Percentiles rank a stretch among this genome's conserved stretches.
Evolutionary conservation across 2,888 invertebrate genomes (phyloP).

Genomic region (Sussaba pulchella): DNA sequence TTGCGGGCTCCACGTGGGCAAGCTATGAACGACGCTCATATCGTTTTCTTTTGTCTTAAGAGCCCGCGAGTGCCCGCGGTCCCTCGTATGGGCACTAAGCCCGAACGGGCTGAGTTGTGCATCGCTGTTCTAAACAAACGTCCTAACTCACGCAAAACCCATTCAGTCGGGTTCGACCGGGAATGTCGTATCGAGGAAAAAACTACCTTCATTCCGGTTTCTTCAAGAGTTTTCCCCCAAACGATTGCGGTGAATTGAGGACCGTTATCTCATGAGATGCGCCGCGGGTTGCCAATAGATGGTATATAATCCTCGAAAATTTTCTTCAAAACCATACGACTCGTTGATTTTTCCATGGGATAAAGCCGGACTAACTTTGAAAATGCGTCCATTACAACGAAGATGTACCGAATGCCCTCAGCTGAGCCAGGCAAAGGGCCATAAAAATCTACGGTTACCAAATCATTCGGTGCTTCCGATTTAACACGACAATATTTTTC

Average conservation of each 20-base stretch:
- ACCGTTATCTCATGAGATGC: constrained; percentile 45
- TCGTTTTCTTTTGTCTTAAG: no score
- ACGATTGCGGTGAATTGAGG: constrained; percentile 35
- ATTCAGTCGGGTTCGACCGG: constrained; percentile 45
- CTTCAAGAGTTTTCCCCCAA: constrained; percentile 29
- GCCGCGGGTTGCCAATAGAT: constrained; percentile 14
- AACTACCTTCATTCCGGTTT: constrained; percentile 15
- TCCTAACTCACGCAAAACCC: constrained; percentile 28
- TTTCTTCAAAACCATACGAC: constrained; percentile 8
- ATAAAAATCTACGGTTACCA: constrained; percentile 42
- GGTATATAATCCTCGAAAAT: constrained; percentile 27
- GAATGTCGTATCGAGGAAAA: constrained; percentile 44
- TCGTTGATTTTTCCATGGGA: constrained; percentile 31
- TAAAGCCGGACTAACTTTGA: constrained; percentile 39
- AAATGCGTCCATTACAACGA: constrained; percentile 45
- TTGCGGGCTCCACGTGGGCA: no score
- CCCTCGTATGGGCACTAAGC: no score
- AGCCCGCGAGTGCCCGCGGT: no score
- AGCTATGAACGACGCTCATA: no score
- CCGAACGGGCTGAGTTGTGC: no score
- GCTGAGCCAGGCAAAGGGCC: constrained; percentile 38
- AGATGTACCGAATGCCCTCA: constrained; percentile 42
- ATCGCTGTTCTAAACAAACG: constrained; percentile 32
- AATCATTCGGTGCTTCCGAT: constrained; percentile 32
- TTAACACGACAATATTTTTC: constrained; percentile 42